Evolutionary conservation across 2,113 vertebrate species (phyloP).

Genomic region (Meriones unguiculatus): DNA sequence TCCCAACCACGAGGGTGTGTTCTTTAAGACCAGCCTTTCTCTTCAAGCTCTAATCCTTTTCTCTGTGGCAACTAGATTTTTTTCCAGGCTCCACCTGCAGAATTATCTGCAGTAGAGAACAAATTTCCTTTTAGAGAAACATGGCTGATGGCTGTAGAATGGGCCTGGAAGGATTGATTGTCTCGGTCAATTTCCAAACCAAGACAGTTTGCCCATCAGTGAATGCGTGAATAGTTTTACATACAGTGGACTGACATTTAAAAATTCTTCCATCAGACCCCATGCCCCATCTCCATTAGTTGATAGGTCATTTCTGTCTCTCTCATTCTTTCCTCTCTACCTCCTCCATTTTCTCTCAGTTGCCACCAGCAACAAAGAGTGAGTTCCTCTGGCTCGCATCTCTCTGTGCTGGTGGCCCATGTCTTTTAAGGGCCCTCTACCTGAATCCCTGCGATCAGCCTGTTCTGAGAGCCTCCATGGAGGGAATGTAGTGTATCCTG

Average conservation of each 20-base stretch:
- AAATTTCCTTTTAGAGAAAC: neutral
- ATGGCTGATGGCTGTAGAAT: neutral
- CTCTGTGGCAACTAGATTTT: neutral
- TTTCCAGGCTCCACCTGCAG: neutral
- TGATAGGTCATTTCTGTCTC: neutral
- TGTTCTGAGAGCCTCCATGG: neutral
- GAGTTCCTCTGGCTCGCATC: neutral
- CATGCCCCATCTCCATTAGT: neutral
- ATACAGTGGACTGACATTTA: neutral
- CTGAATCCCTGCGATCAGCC: neutral
- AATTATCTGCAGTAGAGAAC: neutral
- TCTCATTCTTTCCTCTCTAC: neutral
- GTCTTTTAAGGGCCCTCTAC: neutral
- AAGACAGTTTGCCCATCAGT: neutral
- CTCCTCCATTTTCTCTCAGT: neutral
- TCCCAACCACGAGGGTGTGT: neutral
- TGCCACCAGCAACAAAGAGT: neutral
- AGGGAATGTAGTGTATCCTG: constrained; percentile 63
- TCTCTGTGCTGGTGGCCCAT: neutral
- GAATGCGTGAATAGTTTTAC: neutral
- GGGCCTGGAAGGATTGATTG: neutral
- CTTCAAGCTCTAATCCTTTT: neutral
- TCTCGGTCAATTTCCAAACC: neutral
- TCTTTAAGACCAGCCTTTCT: neutral
- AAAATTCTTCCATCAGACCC: neutral